A percentile compares a stretch with the other conserved stretches of the same genome.
Conservation (phyloP, 1,140 invertebrate genomes). For the Orius laevigatus region DNA sequence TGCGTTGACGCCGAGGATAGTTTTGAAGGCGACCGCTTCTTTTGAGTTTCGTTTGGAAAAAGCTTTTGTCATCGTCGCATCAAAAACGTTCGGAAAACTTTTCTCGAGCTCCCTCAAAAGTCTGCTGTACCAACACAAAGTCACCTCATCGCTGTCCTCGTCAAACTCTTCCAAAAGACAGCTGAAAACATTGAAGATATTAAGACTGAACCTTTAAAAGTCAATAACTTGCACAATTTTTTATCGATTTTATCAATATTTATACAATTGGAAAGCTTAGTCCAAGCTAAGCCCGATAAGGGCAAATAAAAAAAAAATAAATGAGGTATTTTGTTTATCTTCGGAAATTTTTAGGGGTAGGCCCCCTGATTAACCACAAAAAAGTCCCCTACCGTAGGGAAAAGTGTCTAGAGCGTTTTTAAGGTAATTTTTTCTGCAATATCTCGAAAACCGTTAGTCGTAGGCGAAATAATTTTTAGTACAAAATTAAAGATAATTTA, state of each 20-base stretch:
- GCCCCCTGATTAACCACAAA: too few relatives aligned
- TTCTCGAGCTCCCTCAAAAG: conserved; percentile 37
- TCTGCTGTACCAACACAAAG: conserved; percentile 30
- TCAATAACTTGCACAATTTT: too few relatives aligned
- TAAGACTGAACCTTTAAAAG: not conserved
- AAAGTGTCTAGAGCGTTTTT: too few relatives aligned
- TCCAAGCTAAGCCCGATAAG: not conserved
- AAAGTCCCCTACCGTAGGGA: too few relatives aligned
- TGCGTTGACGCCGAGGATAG: conserved; percentile 23
- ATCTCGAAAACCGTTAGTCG: too few relatives aligned
- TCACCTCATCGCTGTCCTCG: conserved; percentile 12
- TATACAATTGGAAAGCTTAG: conserved; percentile 5
- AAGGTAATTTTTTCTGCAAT: too few relatives aligned
- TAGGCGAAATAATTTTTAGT: too few relatives aligned
- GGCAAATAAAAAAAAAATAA: conserved; percentile 2
- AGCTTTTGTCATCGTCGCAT: conserved; percentile 23
- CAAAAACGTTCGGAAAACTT: conserved; percentile 48
- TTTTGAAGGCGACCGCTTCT: conserved; percentile 11
- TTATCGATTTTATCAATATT: too few relatives aligned
- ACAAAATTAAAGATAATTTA: too few relatives aligned
- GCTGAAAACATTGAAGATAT: conserved; percentile 8
- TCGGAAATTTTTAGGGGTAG: too few relatives aligned
- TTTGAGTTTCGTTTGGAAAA: conserved; percentile 1
- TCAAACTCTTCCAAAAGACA: conserved; percentile 22
- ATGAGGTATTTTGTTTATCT: too few relatives aligned